Evolutionary conservation across 2,888 invertebrate genomes (phyloP).

Genomic region (Coecobrya sp.): DNA sequence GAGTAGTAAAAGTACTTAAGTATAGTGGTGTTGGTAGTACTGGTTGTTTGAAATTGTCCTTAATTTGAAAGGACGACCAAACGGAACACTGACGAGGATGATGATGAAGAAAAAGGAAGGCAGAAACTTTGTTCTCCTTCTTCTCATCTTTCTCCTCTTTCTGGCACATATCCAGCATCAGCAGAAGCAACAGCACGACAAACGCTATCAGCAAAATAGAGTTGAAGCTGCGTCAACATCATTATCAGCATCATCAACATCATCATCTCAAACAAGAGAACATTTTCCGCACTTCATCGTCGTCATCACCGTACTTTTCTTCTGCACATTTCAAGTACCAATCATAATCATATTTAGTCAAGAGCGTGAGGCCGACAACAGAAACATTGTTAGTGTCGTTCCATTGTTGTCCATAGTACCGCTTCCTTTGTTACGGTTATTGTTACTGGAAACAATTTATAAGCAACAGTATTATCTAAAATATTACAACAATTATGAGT

Average conservation of each 20-base stretch:
- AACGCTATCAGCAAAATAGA: conserved; percentile 9
- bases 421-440: neutral
- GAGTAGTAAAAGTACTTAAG: neutral
- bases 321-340: neutral
- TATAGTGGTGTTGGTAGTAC: conserved; percentile 2
- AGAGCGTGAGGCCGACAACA: neutral
- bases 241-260: conserved; percentile 11
- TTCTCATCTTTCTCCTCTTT: conserved; percentile 52
- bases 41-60: conserved; percentile 41
- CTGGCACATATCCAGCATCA: conserved; percentile 55
- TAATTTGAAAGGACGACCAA: conserved; percentile 60
- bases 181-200: conserved; percentile 4
- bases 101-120: conserved; percentile 56
- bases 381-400: neutral
- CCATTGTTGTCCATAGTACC: neutral
- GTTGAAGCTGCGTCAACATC: conserved; percentile 2
- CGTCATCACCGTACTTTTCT: neutral
- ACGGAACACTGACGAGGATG: conserved; percentile 49
- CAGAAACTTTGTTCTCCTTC: conserved; percentile 58
- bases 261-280: neutral
- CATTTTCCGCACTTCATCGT: conserved; percentile 12
- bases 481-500: neutral
- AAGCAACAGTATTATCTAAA: neutral
- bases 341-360: neutral
- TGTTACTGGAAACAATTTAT: neutral